A percentile compares a stretch with the other conserved stretches of the same genome.
Evolutionary conservation across 1,140 invertebrate species (phyloP).

Genomic region (Lepidurus apus): DNA sequence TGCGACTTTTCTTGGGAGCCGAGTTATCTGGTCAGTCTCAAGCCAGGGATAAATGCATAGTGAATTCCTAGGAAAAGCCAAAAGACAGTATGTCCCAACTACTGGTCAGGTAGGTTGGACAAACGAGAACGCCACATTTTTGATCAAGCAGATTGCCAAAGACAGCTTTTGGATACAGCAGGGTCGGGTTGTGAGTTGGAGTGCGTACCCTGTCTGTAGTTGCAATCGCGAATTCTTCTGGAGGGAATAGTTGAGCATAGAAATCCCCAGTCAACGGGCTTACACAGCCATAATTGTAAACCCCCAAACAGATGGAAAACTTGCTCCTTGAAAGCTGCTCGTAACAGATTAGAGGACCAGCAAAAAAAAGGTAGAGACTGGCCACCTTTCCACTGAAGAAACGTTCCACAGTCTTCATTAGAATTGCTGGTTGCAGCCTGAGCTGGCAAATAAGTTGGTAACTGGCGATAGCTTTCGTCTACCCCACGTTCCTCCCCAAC

Average conservation of each 20-base stretch:
- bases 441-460: background rate
- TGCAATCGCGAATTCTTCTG: too few relatives aligned
- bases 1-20: background rate
- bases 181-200: background rate
- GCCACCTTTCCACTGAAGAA: background rate
- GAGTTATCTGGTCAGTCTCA: slow-evolving; percentile 19
- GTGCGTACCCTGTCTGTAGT: background rate
- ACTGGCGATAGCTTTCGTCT: background rate
- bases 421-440: background rate
- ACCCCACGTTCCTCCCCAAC: background rate
- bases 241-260: too few relatives aligned
- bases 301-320: too few relatives aligned
- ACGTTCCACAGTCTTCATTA: background rate
- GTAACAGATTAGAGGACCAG: too few relatives aligned
- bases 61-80: background rate
- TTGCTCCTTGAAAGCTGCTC: too few relatives aligned
- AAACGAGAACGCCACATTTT: background rate
- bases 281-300: too few relatives aligned
- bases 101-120: slow-evolving; percentile 3
- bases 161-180: background rate
- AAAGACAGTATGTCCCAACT: slow-evolving; percentile 1
- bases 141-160: background rate
- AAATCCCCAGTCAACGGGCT: too few relatives aligned
- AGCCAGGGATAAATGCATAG: background rate
- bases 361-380: too few relatives aligned